phyloP scores from a whole-genome alignment of 2,113 vertebrate genomes.

The Carettochelys insculpta region DNA sequence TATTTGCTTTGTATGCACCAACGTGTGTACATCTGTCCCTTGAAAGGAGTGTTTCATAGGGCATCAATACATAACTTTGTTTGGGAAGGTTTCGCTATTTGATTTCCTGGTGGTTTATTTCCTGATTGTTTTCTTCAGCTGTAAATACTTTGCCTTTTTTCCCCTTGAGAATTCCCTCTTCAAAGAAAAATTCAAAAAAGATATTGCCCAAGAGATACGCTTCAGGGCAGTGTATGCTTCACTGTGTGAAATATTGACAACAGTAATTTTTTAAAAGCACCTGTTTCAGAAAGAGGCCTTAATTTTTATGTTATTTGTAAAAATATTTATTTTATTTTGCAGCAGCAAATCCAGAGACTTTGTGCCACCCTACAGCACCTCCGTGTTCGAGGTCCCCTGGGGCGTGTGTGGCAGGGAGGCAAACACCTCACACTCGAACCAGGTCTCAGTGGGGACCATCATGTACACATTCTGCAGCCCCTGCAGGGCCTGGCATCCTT shows the following conservation, averaged over 20 bases:
- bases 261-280: conserved; percentile 50
- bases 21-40: conserved; percentile 36
- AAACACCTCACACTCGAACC: no score
- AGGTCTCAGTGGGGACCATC: no score
- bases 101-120: conserved; percentile 5
- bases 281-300: conserved; percentile 52
- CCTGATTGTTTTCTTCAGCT: conserved; percentile 43
- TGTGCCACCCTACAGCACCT: no score
- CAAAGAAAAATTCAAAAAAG: background rate
- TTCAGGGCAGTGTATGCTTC: background rate
- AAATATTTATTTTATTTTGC: conserved; percentile 25
- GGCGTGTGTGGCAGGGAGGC: no score
- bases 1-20: background rate
- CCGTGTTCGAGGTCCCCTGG: no score
- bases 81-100: background rate
- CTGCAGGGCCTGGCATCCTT: no score
- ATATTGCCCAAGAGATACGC: conserved; percentile 2
- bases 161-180: background rate
- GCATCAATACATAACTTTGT: background rate
- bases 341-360: conserved; percentile 33
- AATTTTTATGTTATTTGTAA: conserved; percentile 59
- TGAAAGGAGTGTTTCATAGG: conserved; percentile 54
- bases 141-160: background rate
- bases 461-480: no score
- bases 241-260: background rate